phyloP scores from a whole-genome alignment of 1,140 invertebrate species.

The Drosophila kanapiae region DNA sequence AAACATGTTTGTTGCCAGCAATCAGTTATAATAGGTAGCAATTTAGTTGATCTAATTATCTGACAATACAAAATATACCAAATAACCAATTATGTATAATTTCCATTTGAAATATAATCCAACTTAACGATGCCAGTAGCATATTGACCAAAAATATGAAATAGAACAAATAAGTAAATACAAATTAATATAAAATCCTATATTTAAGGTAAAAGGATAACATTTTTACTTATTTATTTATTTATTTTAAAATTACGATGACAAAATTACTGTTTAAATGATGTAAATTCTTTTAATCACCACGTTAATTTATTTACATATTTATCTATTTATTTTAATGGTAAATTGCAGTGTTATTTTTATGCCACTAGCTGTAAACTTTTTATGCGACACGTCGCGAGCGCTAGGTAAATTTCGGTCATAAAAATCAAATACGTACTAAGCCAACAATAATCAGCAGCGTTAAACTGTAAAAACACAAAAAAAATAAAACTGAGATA shows the following conservation, averaged over 20 bases:
- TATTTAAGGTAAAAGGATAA: too few species aligned
- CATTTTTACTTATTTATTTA: too few species aligned
- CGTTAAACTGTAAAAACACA: conserved; percentile 49
- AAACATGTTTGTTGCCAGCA: not conserved
- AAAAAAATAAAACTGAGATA: conserved; percentile 28
- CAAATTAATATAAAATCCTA: too few species aligned
- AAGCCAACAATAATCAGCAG: conserved; percentile 40
- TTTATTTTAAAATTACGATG: too few species aligned
- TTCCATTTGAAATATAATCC: not conserved
- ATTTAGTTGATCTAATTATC: conserved; percentile 15
- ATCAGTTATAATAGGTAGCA: not conserved
- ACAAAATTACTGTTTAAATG: not conserved
- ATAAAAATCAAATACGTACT: conserved; percentile 41
- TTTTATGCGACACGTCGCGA: conserved; percentile 11
- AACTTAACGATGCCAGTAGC: too few species aligned
- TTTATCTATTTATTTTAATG: not conserved
- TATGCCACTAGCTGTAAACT: not conserved
- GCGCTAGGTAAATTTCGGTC: conserved; percentile 29
- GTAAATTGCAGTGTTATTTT: not conserved
- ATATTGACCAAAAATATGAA: too few species aligned
- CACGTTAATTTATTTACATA: not conserved
- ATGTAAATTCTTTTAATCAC: too few species aligned
- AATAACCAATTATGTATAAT: not conserved
- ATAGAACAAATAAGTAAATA: too few species aligned
- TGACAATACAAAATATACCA: not conserved